Evolutionary conservation across 2,888 invertebrate genomes (phyloP).

Genomic region (Helicoverpa assulta): DNA sequence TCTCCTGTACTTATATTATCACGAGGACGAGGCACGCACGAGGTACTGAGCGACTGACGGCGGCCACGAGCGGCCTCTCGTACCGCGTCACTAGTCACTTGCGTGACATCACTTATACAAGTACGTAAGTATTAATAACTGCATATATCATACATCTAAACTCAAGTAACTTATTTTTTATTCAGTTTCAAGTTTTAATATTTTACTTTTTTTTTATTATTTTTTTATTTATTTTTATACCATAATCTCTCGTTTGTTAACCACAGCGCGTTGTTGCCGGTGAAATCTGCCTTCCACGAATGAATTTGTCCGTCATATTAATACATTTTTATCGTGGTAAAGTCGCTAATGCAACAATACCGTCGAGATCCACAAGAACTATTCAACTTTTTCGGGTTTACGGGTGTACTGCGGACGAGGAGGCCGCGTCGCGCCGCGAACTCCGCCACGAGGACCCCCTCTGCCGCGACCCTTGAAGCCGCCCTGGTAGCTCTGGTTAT

Average conservation of each 20-base stretch:
- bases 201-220: slow-evolving; percentile 90
- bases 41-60: slow-evolving; percentile 67
- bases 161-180: slow-evolving; percentile 89
- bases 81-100: slow-evolving; percentile 72
- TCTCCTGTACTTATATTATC: slow-evolving; percentile 86
- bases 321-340: slow-evolving; percentile 64
- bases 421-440: slow-evolving; percentile 71
- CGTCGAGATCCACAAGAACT: slow-evolving; percentile 64
- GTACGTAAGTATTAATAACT: slow-evolving; percentile 89
- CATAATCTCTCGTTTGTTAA: slow-evolving; percentile 91
- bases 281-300: slow-evolving; percentile 93
- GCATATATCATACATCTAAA: slow-evolving; percentile 90
- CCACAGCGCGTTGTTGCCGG: slow-evolving; percentile 92
- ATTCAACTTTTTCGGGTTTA: slow-evolving; percentile 82
- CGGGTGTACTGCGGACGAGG: slow-evolving; percentile 79
- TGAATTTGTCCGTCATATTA: slow-evolving; percentile 85
- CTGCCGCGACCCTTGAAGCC: slow-evolving; percentile 90
- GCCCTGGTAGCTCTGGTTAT: slow-evolving; percentile 87
- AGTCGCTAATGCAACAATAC: slow-evolving; percentile 63
- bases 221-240: slow-evolving; percentile 86
- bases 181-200: slow-evolving; percentile 89
- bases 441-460: slow-evolving; percentile 80
- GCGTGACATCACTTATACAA: slow-evolving; percentile 82
- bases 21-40: slow-evolving; percentile 82
- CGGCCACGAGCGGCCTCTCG: slow-evolving; percentile 63